Evolutionary conservation across 2,113 vertebrate genomes (phyloP), one percentile per base, ranked within the genome.

Genomic region (Siniperca knerii): DNA sequence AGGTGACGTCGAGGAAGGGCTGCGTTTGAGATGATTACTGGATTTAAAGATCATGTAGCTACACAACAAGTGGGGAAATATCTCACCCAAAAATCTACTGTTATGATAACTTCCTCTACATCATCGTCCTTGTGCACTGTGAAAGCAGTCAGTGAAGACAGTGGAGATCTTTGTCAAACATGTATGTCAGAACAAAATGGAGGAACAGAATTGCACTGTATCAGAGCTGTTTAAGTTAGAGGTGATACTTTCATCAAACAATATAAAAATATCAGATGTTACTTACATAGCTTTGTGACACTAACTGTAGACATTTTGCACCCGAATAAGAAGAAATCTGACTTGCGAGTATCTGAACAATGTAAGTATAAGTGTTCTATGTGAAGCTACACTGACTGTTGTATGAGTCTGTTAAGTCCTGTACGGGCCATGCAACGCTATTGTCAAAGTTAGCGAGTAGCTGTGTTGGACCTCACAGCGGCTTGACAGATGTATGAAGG

Each of bases 221-320:
- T 76, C 70, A 68, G 79, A 81, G 75, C 75, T 50, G 78, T 62
- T 7, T 18, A 64, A 62, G 40, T 37, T 25, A 54, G 16, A 29
- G 23, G 21, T 46, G 42, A 58, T 18, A 12, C 40, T 72, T 61
- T 50, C 23, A n/a, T 46, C 35, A 61, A 54, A 25, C 2, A 35
- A 58, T 23, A 44, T 23, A 18, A 35, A 52, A 46, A 33, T 16
- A 61, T 52, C 64, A 48, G 33, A 72, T 69, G n/a, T 75, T 46
- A 54, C 74, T 52, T n/a, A 15, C 64, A 55, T 15, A 91, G 71
- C 81, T 91, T 86, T 87, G 82, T 65, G 90, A 92, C 93, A 92
- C 87, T 40, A 84, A 91, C 93, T 94, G 93, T 94, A 93, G 93
- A 92, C 48, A 4, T 46, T 37, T 46, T 42, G 16, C n/a, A 74